Base-by-base conservation (phyloP, 2,797 vertebrate species). In the Eutrigla gurnardus region DNA sequence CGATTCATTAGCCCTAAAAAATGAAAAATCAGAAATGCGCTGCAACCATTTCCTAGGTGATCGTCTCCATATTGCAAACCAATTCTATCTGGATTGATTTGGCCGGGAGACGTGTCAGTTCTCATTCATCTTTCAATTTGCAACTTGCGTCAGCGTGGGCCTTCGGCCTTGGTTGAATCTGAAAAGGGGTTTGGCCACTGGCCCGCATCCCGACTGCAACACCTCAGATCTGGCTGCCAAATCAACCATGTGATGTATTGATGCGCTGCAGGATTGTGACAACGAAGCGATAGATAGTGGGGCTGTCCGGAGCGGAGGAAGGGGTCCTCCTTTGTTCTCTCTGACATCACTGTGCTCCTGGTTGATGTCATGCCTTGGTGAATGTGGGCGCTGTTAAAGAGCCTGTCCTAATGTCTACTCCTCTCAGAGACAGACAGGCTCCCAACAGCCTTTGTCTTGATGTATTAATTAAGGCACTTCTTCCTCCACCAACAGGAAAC, bases 121-220 rank as follows among this genome's bases (percentile, higher is more conserved):
- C 80, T 91, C 82, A 89, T 93, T 91, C 89, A 93, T 90, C 86
- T 91, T 91, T 92, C 92, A 90, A 93, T 93, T 93, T 91, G 86
- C 91, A 89, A 90, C 80, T 25, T 67, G 79, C 85, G 83, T 89
- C 84, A 80, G 81, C 35, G 36, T 39, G 13, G 75, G 57, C 82
- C 65, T 9, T 0, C 75, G 65, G 83, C 75, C 87, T 88, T 90
- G 88, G 84, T 85, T 77, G 87, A 91, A 89, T 89, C 77, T 86
- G 89, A 90, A 92, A 90, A 88, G 86, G 82, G 61, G 78, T 83
- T 90, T 85, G 87, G 85, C 88, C 82, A 58, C 74, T 58, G 75
- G 76, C 80, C 84, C n/a, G 42, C 57, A 87, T 86, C 75, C 60
- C 74, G 36, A 70, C 80, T 75, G 69, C 64, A 80, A 80, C n/a